Evolutionary conservation across 2,888 invertebrate genomes (phyloP), one percentile per base, ranked within the genome.

Genomic region (Arrhopalites spinosus): DNA sequence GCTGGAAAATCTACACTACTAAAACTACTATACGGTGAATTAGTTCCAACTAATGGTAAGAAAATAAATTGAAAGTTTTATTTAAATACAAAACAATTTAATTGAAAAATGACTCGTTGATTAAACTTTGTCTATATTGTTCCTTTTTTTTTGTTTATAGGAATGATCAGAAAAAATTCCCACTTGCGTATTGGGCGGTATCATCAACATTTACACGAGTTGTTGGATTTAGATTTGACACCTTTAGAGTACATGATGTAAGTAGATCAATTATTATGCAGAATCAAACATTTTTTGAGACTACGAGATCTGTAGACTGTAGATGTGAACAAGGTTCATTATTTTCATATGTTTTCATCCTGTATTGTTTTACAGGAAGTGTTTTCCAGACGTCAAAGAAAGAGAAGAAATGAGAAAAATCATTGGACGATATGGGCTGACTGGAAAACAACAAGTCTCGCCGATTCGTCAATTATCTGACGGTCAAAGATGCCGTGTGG

Each of bases 391-490:
- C 15, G 93, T 99, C 8, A 96, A 98, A 83, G 99, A 99, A 86
- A 91, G 93, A 36, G 99, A 99, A 87, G 98, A 98, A 86, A 98
- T 99, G 98, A 89, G 99, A 76, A 97, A 96, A 87, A 98, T 99
- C 83, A 96, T 99, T 84, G 99, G 99, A 0, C 90, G 98, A 75
- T 99, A 98, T 85, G 99, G 99, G 0, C 88, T 99, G 67, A 95
- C 98, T 0, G 99, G 99, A 5, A 90, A 96, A 78, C 98, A 99
- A 85, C 84, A 94, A 93, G 91, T 95, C 72, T 96, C 95, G 85
- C 96, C 96, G 0, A 96, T 97, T 87, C 90, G 94, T 47, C 96
- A 96, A 86, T 86, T 99, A 77, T 97, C 96, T 0, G 99, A 99
- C 86, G 99, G 99, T 2, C 99, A 99, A 87, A 89, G 98, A 47